Conservation (phyloP, 2,888 invertebrate genomes). For the Leptopterna dolabrata region DNA sequence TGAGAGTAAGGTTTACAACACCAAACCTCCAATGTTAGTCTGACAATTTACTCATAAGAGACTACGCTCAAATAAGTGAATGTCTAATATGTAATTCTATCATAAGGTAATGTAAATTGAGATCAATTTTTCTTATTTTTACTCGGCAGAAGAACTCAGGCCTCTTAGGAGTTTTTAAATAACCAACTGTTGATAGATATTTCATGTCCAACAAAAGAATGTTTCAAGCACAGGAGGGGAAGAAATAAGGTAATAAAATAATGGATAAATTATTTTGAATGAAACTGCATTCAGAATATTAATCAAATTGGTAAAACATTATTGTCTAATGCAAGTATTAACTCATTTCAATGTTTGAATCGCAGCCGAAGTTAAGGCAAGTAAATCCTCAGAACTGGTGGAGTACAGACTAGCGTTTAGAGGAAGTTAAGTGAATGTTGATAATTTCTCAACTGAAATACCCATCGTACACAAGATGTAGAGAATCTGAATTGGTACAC, state of each 20-base stretch:
- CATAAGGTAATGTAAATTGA: not conserved
- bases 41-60: not conserved
- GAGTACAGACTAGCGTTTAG: not conserved
- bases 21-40: not conserved
- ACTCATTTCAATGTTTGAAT: not conserved
- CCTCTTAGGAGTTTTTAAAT: not conserved
- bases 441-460: no score
- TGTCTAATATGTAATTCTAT: not conserved
- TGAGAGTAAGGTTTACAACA: not conserved
- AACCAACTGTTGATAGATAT: not conserved
- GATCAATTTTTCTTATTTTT: not conserved
- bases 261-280: not conserved
- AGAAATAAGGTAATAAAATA: not conserved
- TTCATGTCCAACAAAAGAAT: not conserved
- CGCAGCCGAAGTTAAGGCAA: not conserved
- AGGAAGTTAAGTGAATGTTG: not conserved
- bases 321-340: not conserved
- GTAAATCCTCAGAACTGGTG: not conserved
- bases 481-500: no score
- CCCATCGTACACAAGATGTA: no score
- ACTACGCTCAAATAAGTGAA: not conserved
- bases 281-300: not conserved
- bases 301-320: not conserved
- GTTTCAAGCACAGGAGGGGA: not conserved
- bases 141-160: not conserved